A percentile compares a stretch with the other conserved stretches of the same genome.
These are phyloP conservation scores for Siniperca knerii DNA, from an alignment of 2,113 vertebrate genomes.

Conservation along the genomic window DNA sequence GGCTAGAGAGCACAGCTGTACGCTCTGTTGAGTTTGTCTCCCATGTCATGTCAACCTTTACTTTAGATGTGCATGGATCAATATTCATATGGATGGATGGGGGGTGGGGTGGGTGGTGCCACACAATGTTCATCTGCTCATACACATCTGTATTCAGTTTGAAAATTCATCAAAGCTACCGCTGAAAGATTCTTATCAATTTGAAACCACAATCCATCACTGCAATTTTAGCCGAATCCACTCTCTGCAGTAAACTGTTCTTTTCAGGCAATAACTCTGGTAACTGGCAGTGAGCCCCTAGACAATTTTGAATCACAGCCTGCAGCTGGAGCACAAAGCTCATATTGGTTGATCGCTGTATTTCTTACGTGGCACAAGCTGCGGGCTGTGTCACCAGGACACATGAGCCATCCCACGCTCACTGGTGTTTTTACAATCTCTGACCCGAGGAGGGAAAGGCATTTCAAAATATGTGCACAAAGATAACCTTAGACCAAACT, in stretches of 20 bases:
- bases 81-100: slow-evolving; percentile 50
- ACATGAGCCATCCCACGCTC: slow-evolving; percentile 44
- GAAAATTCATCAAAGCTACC: slow-evolving; percentile 65
- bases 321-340: slow-evolving; percentile 76
- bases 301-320: slow-evolving; percentile 73
- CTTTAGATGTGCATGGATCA: slow-evolving; percentile 54
- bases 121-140: slow-evolving; percentile 7
- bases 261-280: slow-evolving; percentile 77
- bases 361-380: slow-evolving; percentile 58
- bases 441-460: slow-evolving; percentile 26
- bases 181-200: slow-evolving; percentile 74
- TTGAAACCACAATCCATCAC: slow-evolving; percentile 71
- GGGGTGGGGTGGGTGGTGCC: slow-evolving; percentile 5
- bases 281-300: slow-evolving; percentile 70
- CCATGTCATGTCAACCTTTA: slow-evolving; percentile 58
- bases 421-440: slow-evolving; percentile 34
- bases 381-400: slow-evolving; percentile 55
- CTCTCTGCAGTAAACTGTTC: slow-evolving; percentile 67
- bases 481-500: slow-evolving; percentile 19
- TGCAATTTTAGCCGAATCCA: slow-evolving; percentile 66
- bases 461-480: slow-evolving; percentile 5
- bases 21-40: slow-evolving; percentile 27
- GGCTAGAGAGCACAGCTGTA: slow-evolving; percentile 4
- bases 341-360: slow-evolving; percentile 62
- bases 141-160: slow-evolving; percentile 59